These are phyloP conservation scores for Copidosoma floridanum DNA, from an alignment of 1,140 invertebrate species.

Conservation along the genomic window DNA sequence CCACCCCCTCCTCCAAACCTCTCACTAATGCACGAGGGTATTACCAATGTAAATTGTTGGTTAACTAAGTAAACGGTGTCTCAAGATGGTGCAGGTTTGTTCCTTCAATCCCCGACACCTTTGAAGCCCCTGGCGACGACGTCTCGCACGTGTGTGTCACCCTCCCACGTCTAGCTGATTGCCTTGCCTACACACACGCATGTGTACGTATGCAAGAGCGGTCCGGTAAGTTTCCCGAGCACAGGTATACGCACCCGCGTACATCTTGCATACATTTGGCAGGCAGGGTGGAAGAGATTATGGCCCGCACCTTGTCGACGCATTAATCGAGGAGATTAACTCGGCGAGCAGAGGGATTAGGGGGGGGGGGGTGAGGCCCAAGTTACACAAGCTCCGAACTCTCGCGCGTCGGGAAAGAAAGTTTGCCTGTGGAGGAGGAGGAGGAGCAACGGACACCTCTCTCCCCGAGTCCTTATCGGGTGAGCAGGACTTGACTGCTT, in stretches of 20 bases:
- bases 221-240: too few species aligned
- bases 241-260: too few species aligned
- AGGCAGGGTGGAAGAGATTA: too few species aligned
- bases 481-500: too few species aligned
- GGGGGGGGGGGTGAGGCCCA: too few species aligned
- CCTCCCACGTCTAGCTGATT: background rate
- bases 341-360: conserved; percentile 15
- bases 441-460: background rate
- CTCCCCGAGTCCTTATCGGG: conserved; percentile 2
- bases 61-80: conserved; percentile 23
- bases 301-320: conserved; percentile 10
- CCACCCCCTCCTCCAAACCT: too few species aligned
- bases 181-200: background rate
- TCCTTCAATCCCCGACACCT: background rate
- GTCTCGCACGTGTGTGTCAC: too few species aligned
- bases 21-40: background rate
- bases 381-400: conserved; percentile 6
- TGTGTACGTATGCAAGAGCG: background rate
- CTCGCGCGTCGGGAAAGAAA: conserved; percentile 10
- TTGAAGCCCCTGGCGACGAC: background rate
- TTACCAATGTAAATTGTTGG: conserved; percentile 27
- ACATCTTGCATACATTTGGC: background rate
- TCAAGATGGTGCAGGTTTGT: background rate
- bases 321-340: conserved; percentile 26
- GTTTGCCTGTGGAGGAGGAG: too few species aligned